Evolutionary conservation across 1,140 invertebrate species (phyloP).

Genomic region (Teleopsis dalmanni): DNA sequence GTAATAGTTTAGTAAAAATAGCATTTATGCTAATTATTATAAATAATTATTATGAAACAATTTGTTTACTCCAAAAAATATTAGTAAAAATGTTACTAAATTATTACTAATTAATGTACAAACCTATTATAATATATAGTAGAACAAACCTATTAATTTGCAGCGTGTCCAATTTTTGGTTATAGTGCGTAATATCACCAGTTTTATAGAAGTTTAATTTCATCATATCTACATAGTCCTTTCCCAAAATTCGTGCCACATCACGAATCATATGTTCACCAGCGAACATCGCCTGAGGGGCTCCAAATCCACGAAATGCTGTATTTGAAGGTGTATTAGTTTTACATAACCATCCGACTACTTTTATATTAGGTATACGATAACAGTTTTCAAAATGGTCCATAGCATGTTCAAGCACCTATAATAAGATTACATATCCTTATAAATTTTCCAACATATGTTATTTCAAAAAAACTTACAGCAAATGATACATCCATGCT

Average conservation of each 20-base stretch:
- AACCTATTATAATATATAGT: too few species aligned
- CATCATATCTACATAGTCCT: constrained; percentile 53
- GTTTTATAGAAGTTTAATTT: constrained; percentile 75
- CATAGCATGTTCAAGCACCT: constrained; percentile 71
- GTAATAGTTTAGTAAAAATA: too few species aligned
- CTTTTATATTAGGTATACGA: constrained; percentile 60
- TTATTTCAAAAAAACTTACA: constrained; percentile 57
- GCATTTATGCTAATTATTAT: too few species aligned
- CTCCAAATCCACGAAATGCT: constrained; percentile 84
- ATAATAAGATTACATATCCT: not conserved
- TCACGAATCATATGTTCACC: constrained; percentile 71
- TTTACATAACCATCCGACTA: constrained; percentile 64
- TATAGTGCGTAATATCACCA: constrained; percentile 71
- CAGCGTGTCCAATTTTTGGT: constrained; percentile 62
- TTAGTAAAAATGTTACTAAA: too few species aligned
- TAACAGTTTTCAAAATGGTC: constrained; percentile 75
- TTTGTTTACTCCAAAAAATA: too few species aligned
- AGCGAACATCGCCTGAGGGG: constrained; percentile 81
- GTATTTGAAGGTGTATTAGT: constrained; percentile 86
- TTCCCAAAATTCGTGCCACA: constrained; percentile 62
- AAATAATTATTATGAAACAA: too few species aligned
- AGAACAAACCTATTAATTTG: too few species aligned
- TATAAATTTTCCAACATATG: not conserved
- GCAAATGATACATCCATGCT: constrained; percentile 73
- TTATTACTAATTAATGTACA: too few species aligned